Evolutionary conservation across 2,797 vertebrate species (phyloP), one percentile per base, ranked within the genome.

Genomic region (Sarcoramphus papa): DNA sequence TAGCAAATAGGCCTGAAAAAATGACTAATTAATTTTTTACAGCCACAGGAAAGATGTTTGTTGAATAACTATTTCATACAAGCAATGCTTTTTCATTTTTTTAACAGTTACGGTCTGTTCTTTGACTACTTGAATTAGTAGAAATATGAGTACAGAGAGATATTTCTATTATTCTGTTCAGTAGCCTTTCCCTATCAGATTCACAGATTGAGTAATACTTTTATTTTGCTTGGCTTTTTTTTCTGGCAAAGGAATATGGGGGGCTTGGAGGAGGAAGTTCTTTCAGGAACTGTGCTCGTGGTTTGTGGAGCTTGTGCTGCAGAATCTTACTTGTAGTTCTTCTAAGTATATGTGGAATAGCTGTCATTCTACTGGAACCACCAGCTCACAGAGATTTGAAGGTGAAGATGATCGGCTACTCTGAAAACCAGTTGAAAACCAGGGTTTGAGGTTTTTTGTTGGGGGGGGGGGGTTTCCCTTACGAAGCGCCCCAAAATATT

Each of bases 391-490:
- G 23, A 16, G n/a, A 10, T 33, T 30, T 23, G 60, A 50, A 43
- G 48, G 53, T 16, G 7, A n/a, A 68, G 48, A 16, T 73, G 33
- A 47, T 40, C 48, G 9, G 37, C 50, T 57, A 4, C 54, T 68
- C 43, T 35, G 45, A 54, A 54, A 80, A 45, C 6, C 33, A 4
- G 7, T 37, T 70, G 10, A 60, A 75, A 37, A 37, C 37, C 37
- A 37, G 25, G 40, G 37, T 35, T 62, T 48, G 14, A 21, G 1
- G 2, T 30, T 27, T 27, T 40, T 33, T 8, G 8, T 20, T 74
- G n/a, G 17, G n/a, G 30, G 22, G 10, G 14, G 11, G 4, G 1
- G 0, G 4, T 1, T n/a, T 43, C 14, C 28, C 12, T 27, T 47
- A 23, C 4, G 13, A 78, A 16, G 15, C 72, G 69, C 35, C 57